Percentiles rank a stretch among this genome's conserved stretches.
phyloP scores from a whole-genome alignment of 2,888 invertebrate species.

The Tetragonisca angustula region DNA sequence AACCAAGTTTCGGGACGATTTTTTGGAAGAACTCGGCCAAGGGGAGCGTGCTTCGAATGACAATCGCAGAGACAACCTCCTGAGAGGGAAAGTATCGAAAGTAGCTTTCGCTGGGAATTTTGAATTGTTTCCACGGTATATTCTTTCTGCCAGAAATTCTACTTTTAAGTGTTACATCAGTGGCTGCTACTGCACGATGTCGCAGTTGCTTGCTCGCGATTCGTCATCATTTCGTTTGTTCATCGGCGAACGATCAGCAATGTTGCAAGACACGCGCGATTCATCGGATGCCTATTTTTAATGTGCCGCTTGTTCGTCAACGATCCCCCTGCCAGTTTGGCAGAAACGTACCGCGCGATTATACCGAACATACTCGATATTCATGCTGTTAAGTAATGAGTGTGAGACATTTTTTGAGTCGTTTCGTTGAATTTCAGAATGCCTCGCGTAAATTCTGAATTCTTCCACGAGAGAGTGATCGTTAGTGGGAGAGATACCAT shows the following conservation, averaged over 20 bases:
- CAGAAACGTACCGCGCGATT: background rate
- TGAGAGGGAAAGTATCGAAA: slow-evolving; percentile 58
- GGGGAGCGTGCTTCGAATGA: slow-evolving; percentile 56
- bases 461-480: background rate
- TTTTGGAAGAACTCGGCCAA: slow-evolving; percentile 23
- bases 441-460: no score
- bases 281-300: slow-evolving; percentile 23
- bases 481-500: background rate
- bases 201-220: background rate
- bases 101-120: slow-evolving; percentile 47
- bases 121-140: background rate
- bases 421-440: background rate
- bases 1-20: background rate
- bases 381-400: background rate
- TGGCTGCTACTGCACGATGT: background rate
- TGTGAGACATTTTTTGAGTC: background rate
- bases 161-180: background rate
- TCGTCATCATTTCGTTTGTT: slow-evolving; percentile 6
- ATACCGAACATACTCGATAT: slow-evolving; percentile 11
- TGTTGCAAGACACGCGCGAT: background rate
- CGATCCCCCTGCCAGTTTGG: slow-evolving; percentile 29
- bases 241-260: background rate
- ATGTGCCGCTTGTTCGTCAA: background rate
- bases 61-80: slow-evolving; percentile 13
- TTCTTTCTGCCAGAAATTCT: background rate